These are phyloP conservation scores for Campoletis sonorensis DNA, from an alignment of 1,140 invertebrate species.

Conservation along the genomic window DNA sequence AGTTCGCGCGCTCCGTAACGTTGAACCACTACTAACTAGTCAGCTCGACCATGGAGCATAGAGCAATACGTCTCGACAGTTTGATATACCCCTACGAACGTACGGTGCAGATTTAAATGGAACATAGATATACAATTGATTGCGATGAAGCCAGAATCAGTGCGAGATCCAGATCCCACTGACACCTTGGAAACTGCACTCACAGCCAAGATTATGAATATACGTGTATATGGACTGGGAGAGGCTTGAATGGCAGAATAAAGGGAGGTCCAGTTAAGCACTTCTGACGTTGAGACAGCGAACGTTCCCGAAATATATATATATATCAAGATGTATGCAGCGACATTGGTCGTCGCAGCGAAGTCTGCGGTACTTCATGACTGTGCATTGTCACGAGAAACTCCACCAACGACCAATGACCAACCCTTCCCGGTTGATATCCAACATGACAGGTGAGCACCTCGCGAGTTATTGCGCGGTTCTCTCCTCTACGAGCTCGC, in stretches of 20 bases:
- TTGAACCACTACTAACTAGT: neutral
- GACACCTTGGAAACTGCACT: too few relatives aligned
- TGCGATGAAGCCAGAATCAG: neutral
- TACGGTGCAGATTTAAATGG: neutral
- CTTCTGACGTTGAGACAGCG: neutral
- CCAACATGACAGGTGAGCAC: slow-evolving; percentile 44
- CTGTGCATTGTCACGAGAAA: slow-evolving; percentile 47
- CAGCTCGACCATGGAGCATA: neutral
- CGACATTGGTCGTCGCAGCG: neutral
- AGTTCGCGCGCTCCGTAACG: neutral
- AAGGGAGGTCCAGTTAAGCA: neutral
- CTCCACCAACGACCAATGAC: slow-evolving; percentile 39
- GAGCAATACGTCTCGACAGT: neutral
- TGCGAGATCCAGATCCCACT: neutral
- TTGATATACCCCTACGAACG: neutral
- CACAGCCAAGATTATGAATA: neutral
- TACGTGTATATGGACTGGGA: neutral
- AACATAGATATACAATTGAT: neutral
- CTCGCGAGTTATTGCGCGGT: slow-evolving; percentile 41
- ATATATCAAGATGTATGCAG: neutral
- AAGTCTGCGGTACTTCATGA: slow-evolving; percentile 48
- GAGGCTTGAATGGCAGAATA: neutral
- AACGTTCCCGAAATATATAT: neutral
- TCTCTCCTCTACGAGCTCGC: neutral
- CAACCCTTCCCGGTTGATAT: neutral